These are phyloP conservation scores for Trigoniulus corallinus DNA, from an alignment of 1,140 invertebrate species.

Conservation along the genomic window DNA sequence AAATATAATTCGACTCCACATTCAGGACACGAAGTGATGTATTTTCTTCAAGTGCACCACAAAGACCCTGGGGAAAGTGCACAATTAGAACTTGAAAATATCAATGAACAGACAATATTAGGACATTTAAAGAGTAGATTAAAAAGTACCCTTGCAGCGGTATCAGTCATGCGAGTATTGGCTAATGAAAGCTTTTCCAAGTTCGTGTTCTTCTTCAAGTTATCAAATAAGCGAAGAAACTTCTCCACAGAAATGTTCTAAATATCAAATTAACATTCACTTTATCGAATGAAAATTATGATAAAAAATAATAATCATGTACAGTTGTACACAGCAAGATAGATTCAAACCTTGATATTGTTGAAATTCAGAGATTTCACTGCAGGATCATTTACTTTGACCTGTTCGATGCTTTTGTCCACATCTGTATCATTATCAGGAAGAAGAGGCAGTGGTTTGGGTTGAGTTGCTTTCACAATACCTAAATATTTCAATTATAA, in stretches of 20 bases:
- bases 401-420: slow-evolving; percentile 71
- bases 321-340: background rate
- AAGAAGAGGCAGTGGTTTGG: slow-evolving; percentile 74
- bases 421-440: slow-evolving; percentile 88
- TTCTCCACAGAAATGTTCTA: slow-evolving; percentile 95
- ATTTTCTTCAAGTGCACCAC: slow-evolving; percentile 71
- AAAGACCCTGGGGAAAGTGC: slow-evolving; percentile 39
- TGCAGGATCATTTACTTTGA: slow-evolving; percentile 71
- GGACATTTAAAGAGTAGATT: no score
- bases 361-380: slow-evolving; percentile 87
- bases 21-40: slow-evolving; percentile 74
- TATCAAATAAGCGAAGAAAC: slow-evolving; percentile 74
- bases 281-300: background rate
- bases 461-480: slow-evolving; percentile 82
- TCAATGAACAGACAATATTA: no score
- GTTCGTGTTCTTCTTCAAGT: slow-evolving; percentile 73
- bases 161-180: slow-evolving; percentile 83
- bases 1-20: slow-evolving; percentile 93
- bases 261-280: slow-evolving; percentile 22
- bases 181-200: slow-evolving; percentile 80
- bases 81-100: no score
- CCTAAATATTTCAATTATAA: slow-evolving; percentile 29
- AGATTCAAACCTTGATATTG: slow-evolving; percentile 62
- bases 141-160: slow-evolving; percentile 43
- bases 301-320: background rate